A percentile compares a stretch with the other conserved stretches of the same genome.
These are phyloP conservation scores for Coreius guichenoti DNA, from an alignment of 2,797 vertebrate genomes.

Conservation along the genomic window DNA sequence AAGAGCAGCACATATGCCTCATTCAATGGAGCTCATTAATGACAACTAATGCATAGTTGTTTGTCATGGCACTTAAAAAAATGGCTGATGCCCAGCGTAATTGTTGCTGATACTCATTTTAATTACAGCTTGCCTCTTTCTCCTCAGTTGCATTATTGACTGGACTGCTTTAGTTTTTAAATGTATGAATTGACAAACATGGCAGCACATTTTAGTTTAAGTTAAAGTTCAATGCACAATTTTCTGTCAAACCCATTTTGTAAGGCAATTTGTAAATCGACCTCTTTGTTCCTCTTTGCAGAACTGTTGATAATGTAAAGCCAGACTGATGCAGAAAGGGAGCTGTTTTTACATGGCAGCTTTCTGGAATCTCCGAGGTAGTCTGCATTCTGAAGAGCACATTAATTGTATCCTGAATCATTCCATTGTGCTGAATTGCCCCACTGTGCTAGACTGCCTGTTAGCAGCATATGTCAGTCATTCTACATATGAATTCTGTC, in stretches of 20 bases:
- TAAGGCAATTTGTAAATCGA: slow-evolving; percentile 29
- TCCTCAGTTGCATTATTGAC: slow-evolving; percentile 29
- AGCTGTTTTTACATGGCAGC: slow-evolving; percentile 40
- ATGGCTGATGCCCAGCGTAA: not conserved
- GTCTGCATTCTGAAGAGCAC: slow-evolving; percentile 14
- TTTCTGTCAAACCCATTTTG: slow-evolving; percentile 11
- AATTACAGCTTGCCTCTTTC: not conserved
- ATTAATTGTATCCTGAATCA: slow-evolving; percentile 30
- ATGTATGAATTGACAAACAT: slow-evolving; percentile 9
- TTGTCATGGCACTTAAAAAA: slow-evolving; percentile 24
- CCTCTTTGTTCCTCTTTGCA: slow-evolving; percentile 32
- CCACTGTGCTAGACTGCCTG: slow-evolving; percentile 1
- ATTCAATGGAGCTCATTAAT: slow-evolving; percentile 16
- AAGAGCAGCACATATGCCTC: not conserved
- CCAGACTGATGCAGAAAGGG: slow-evolving; percentile 12
- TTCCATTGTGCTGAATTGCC: slow-evolving; percentile 16
- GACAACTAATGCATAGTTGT: not conserved
- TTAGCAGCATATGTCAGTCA: not conserved
- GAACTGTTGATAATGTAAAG: slow-evolving; percentile 16
- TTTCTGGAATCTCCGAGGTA: slow-evolving; percentile 39
- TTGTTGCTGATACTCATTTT: slow-evolving; percentile 7
- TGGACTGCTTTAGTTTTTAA: slow-evolving; percentile 9
- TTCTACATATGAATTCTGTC: not conserved
- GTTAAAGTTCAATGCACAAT: not conserved
- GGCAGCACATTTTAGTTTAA: slow-evolving; percentile 19